Base-by-base conservation (phyloP, 2,113 vertebrate species). In the Chascanopsetta lugubris region DNA sequence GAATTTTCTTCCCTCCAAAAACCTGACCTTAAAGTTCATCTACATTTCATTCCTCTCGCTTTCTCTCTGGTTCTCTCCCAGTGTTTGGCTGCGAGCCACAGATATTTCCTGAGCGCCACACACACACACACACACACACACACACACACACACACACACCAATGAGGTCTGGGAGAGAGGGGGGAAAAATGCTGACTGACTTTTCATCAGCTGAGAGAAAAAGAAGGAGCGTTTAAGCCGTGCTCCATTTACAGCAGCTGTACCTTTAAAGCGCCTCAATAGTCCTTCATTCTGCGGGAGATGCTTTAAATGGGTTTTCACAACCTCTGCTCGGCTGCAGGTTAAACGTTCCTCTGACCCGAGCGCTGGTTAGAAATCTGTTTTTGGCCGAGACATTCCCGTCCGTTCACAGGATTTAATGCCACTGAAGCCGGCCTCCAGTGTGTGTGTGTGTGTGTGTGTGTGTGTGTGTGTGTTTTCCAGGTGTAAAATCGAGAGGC, bases 31-130 rank as follows among this genome's bases (percentile, higher is more conserved):
- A 69, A 59, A 81, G 69, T 82, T 75, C 20, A 54, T 69, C 61
- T 60, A 62, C 15, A 47, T 70, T 69, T 61, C 75, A 30, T 73
- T 79, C 61, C 55, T 58, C 61, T 69, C 53, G 0, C 18, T 68
- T 43, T 69, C 66, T 58, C 65, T 73, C 53, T 78, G 60, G 36
- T 80, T 82, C 77, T 62, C 59, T 67, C 61, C 29, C 48, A 75
- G 67, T 42, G 24, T 20, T 61, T 81, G 86, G 79, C 77, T 73
- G 75, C 5, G 2, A 18, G 77, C 77, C 80, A 80, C 32, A 54
- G 45, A 80, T 70, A 80, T 80, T 83, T 83, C 67, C 79, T 80
- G 67, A 22, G 4, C 64, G 48, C 55, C 69, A 67, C 67, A 66
- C 22, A 48, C 72, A 75, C 42, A 64, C 45, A 55, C 67, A 63